Percentiles rank a stretch among this genome's conserved stretches.
Evolutionary conservation across 2,113 vertebrate genomes (phyloP).

Genomic region (Microtus ochrogaster): DNA sequence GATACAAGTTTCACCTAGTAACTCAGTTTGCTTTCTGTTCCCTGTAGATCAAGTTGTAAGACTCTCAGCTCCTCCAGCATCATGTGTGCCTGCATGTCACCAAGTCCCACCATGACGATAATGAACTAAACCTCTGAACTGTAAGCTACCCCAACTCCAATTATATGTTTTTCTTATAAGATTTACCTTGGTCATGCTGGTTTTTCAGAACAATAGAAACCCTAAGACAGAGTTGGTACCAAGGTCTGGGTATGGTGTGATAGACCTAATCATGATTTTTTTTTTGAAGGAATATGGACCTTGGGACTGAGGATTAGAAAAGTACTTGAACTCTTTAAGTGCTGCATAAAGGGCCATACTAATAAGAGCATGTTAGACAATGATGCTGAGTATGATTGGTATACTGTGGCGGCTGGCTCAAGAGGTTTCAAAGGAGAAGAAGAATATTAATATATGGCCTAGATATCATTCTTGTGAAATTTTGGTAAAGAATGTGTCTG

Average conservation of each 20-base stretch:
- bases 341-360: too few species aligned
- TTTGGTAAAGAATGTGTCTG: not conserved
- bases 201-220: not conserved
- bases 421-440: not conserved
- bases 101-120: not conserved
- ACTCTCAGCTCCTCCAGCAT: not conserved
- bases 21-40: not conserved
- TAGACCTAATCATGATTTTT: not conserved
- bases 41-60: not conserved
- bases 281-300: not conserved
- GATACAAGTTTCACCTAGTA: not conserved
- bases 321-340: not conserved
- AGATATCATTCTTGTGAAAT: not conserved
- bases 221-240: not conserved
- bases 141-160: not conserved
- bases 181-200: not conserved
- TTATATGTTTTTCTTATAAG: not conserved
- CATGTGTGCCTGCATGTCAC: not conserved
- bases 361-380: too few species aligned
- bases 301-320: not conserved
- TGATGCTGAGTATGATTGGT: not conserved
- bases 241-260: not conserved
- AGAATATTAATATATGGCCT: not conserved
- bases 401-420: not conserved
- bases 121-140: not conserved